These are phyloP conservation scores for Caenorhabditis wallacei DNA, from an alignment of 2,888 invertebrate species.

Conservation along the genomic window DNA sequence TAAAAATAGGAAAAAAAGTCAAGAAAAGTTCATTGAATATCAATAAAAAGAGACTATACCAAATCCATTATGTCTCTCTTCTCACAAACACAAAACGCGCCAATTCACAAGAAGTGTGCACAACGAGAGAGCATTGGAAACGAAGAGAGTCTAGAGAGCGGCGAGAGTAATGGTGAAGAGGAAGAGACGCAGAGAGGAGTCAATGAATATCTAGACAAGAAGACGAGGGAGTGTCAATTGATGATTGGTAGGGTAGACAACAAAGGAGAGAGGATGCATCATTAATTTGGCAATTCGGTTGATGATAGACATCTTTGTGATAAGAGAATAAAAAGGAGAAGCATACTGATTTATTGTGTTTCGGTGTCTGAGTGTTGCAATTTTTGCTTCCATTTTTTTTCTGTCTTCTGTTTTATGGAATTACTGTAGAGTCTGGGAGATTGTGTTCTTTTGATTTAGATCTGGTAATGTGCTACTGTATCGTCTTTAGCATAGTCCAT, in stretches of 20 bases:
- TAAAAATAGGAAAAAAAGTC: not conserved
- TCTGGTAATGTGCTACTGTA: no score
- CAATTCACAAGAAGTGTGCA: constrained; percentile 15
- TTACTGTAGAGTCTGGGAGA: no score
- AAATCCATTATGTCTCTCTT: not conserved
- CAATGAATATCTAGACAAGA: constrained; percentile 4
- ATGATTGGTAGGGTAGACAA: constrained; percentile 27
- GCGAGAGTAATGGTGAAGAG: not conserved
- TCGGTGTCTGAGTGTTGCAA: constrained; percentile 4
- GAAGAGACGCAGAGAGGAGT: constrained; percentile 14
- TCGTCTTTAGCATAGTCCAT: no score
- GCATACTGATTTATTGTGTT: constrained; percentile 44
- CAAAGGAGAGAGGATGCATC: constrained; percentile 43
- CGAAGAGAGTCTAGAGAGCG: constrained; percentile 7
- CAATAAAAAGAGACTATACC: not conserved
- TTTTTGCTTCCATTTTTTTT: no score
- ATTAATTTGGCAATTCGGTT: constrained; percentile 34
- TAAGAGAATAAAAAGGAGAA: not conserved
- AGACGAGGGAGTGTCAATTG: constrained; percentile 15
- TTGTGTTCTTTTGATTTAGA: no score
- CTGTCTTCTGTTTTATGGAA: not conserved
- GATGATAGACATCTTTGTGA: constrained; percentile 2
- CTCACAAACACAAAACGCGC: not conserved
- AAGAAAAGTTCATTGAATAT: not conserved
- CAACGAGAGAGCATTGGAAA: not conserved